These are phyloP conservation scores for Temnothorax ravouxi DNA, from an alignment of 2,888 invertebrate species.

Conservation along the genomic window DNA sequence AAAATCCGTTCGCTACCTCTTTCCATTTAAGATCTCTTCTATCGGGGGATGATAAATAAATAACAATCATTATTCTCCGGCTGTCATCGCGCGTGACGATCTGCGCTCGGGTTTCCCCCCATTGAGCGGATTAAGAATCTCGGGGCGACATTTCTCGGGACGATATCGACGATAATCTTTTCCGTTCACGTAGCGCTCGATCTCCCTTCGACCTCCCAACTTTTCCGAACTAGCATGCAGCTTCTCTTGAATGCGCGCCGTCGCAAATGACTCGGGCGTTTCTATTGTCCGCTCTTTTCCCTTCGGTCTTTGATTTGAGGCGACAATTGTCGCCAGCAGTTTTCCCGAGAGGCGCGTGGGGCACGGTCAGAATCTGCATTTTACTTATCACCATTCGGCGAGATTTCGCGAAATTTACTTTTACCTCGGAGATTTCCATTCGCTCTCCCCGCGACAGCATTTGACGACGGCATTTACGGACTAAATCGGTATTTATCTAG, in stretches of 20 bases:
- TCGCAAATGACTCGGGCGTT: conserved; percentile 59
- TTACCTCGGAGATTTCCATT: conserved; percentile 15
- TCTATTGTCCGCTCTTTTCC: conserved; percentile 48
- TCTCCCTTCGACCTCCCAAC: neutral
- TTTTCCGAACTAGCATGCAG: conserved; percentile 29
- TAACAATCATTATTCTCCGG: conserved; percentile 23
- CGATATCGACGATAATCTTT: conserved; percentile 45
- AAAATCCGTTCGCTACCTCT: neutral
- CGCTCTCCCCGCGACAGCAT: neutral
- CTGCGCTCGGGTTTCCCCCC: neutral
- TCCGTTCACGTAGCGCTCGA: conserved; percentile 25
- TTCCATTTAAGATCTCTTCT: neutral
- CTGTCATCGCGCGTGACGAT: conserved; percentile 12
- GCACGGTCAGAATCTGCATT: conserved; percentile 42
- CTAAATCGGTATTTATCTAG: conserved; percentile 33
- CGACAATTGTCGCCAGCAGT: conserved; percentile 42
- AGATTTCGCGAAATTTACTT: conserved; percentile 42
- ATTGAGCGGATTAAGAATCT: conserved; percentile 36
- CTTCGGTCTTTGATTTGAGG: conserved; percentile 40
- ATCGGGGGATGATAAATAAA: conserved; percentile 8
- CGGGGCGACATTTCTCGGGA: conserved; percentile 2
- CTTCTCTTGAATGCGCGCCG: conserved; percentile 59
- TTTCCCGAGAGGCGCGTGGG: neutral
- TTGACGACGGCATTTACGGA: conserved; percentile 24
- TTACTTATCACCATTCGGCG: conserved; percentile 38